Base-by-base conservation (phyloP, 1,140 invertebrate genomes). In the Micrasema longulum region DNA sequence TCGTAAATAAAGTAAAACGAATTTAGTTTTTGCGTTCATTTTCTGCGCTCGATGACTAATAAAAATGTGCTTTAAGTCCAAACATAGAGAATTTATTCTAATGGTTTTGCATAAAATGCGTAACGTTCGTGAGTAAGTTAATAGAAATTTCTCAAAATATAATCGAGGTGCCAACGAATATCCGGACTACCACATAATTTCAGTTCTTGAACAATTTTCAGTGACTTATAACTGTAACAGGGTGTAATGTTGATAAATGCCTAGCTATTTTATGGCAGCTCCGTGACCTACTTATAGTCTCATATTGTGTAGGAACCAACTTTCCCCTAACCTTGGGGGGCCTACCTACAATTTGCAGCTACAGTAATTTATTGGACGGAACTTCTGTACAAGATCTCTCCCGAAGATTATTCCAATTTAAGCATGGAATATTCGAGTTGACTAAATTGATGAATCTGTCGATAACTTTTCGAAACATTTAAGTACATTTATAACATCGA, bases 171-270 rank as follows among this genome's bases (percentile, higher is more conserved):
- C 41, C 43, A 47, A 14, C n/a, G 43, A 16, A 16, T 47, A 1
- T 16, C 16, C 16, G 12, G 14, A 47, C 2, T 5, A 11, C n/a
- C 5, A 47, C n/a, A 47, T 6, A 47, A 48, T 48, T 48, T 48
- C 47, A 31, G 23, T 55, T 60, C 55, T 60, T 35, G 16, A 60
- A 41, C 55, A 41, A 60, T 60, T 60, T 60, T 60, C 55, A 60
- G 55, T 60, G 36, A 60, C 36, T 41, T 38, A 22, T 38, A 60
- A 60, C 35, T 41, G 35, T 60, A 60, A 60, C 55, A 23, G 35
- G 35, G 35, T 38, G 26, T 57, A 57, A 57, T 57, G 53, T 57
- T 57, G 55, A 60, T 60, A 60, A 60, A 60, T 18, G 55, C 55
- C 16, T 38, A n/a, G 14, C 11, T 60, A 60, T 38, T 38, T 60